Conservation (phyloP, 1,140 invertebrate species). For the Trachymyrmex septentrionalis region DNA sequence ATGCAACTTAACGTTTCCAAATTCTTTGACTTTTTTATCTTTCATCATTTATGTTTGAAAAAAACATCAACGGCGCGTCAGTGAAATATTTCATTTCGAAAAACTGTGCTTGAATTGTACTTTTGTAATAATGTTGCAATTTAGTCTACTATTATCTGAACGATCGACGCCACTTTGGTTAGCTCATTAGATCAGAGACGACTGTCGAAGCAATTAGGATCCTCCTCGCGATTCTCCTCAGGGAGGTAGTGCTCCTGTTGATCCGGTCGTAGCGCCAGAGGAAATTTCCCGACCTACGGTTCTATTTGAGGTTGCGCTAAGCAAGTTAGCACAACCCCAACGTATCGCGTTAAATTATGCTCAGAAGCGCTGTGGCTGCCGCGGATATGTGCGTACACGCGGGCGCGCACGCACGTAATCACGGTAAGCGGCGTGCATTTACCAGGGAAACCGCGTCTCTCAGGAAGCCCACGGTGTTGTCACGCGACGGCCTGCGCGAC, state of each 20-base stretch:
- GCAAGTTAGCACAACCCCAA: slow-evolving; percentile 86
- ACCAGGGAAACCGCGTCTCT: slow-evolving; percentile 65
- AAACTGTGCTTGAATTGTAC: not conserved
- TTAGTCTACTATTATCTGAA: slow-evolving; percentile 13
- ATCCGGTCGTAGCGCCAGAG: slow-evolving; percentile 66
- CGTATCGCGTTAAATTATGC: slow-evolving; percentile 87
- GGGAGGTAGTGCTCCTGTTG: slow-evolving; percentile 56
- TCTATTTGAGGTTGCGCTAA: slow-evolving; percentile 86
- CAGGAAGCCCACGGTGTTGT: slow-evolving; percentile 56
- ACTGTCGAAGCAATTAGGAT: slow-evolving; percentile 67
- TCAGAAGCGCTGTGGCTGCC: slow-evolving; percentile 79
- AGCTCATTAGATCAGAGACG: slow-evolving; percentile 59
- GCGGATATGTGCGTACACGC: slow-evolving; percentile 57
- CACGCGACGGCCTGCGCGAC: slow-evolving; percentile 70
- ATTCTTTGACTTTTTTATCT: not conserved
- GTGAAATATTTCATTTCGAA: not conserved
- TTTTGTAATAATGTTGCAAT: not conserved
- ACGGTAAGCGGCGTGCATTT: slow-evolving; percentile 68
- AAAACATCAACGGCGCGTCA: not conserved
- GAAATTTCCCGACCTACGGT: slow-evolving; percentile 79
- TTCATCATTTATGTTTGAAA: not conserved
- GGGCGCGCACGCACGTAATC: slow-evolving; percentile 68
- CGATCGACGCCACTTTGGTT: slow-evolving; percentile 55
- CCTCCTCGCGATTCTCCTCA: slow-evolving; percentile 63
- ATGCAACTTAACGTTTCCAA: not conserved